These are phyloP conservation scores for Phataginus tricuspis DNA, from an alignment of 2,797 vertebrate genomes.

Conservation along the genomic window DNA sequence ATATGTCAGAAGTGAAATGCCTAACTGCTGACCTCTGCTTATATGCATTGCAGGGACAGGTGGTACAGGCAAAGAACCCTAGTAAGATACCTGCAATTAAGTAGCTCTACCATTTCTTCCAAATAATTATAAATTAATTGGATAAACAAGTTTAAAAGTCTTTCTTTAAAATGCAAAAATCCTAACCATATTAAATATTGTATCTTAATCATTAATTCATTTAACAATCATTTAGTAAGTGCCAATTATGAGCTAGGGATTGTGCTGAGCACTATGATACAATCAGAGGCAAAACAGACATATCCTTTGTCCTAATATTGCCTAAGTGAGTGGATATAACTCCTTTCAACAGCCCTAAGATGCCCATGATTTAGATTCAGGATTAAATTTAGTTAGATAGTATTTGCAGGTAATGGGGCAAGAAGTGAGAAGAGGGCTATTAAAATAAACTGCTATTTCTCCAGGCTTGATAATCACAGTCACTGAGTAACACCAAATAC, in stretches of 20 bases:
- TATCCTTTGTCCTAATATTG: neutral
- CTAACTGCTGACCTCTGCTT: neutral
- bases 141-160: neutral
- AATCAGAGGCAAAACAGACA: neutral
- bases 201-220: neutral
- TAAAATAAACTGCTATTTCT: neutral
- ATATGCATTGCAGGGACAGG: neutral
- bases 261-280: neutral
- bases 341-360: neutral
- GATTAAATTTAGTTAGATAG: neutral
- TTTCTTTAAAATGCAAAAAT: neutral
- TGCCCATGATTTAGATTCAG: neutral
- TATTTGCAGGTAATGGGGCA: neutral
- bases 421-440: neutral
- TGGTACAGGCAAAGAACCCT: neutral
- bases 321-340: neutral
- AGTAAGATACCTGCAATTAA: neutral
- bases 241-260: neutral
- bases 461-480: neutral
- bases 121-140: conserved; percentile 26
- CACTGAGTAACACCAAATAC: neutral
- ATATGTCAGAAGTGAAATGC: neutral
- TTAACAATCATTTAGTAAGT: neutral
- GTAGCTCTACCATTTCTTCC: neutral
- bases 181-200: neutral